Percentiles rank a stretch among this genome's conserved stretches.
Conservation (phyloP, 2,113 vertebrate genomes). For the Orthonyx spaldingii region DNA sequence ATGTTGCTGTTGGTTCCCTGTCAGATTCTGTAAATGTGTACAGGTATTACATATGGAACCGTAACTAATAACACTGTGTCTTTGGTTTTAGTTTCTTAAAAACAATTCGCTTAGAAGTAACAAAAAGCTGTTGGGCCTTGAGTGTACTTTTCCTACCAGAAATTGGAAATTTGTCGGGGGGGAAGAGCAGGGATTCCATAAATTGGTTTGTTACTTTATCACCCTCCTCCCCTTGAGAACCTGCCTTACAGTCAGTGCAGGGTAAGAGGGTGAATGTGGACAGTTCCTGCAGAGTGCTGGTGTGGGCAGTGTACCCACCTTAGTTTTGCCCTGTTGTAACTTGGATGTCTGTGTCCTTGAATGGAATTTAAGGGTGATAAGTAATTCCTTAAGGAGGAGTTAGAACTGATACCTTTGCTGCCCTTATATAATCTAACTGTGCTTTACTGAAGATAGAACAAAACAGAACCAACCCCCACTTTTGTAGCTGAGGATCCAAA, state of each 20-base stretch:
- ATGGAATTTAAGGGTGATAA: not conserved
- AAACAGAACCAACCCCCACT: not conserved
- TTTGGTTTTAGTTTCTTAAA: not conserved
- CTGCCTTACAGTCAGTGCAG: not conserved
- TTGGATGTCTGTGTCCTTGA: not conserved
- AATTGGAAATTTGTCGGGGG: not conserved
- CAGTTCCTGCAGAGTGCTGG: not conserved
- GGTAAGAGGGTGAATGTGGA: not conserved
- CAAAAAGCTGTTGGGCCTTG: not conserved
- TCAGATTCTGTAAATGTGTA: conserved; percentile 88
- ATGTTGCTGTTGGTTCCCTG: conserved; percentile 91
- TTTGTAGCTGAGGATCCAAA: not conserved
- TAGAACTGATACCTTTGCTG: not conserved
- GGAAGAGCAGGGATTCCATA: not conserved
- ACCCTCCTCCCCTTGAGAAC: not conserved
- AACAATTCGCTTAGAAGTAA: not conserved
- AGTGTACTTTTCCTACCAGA: not conserved
- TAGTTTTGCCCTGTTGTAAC: not conserved
- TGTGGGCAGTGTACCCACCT: too few species aligned
- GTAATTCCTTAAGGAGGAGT: not conserved
- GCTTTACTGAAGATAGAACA: not conserved
- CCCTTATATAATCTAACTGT: not conserved
- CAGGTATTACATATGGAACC: conserved; percentile 70
- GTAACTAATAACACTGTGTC: not conserved
- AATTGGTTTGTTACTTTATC: not conserved